Percentiles rank a stretch among this genome's conserved stretches.
These are phyloP conservation scores for Tenebrosternarchus preto DNA, from an alignment of 2,113 vertebrate species.

Conservation along the genomic window DNA sequence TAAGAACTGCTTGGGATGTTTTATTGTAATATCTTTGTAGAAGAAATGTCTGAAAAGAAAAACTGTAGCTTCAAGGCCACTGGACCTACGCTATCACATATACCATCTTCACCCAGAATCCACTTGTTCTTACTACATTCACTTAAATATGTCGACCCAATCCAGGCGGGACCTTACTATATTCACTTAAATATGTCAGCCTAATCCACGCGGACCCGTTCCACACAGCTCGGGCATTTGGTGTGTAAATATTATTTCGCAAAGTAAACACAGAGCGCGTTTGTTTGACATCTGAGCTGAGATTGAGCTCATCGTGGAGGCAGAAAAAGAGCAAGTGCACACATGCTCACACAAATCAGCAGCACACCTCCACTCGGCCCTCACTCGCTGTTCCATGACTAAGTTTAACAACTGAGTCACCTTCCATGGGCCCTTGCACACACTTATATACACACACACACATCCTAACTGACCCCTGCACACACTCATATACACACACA, in stretches of 20 bases:
- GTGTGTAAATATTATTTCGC: constrained; percentile 24
- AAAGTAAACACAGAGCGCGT: constrained; percentile 21
- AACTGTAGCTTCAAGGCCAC: background rate
- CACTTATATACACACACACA: too few species aligned
- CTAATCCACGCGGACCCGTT: background rate
- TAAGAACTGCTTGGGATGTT: background rate
- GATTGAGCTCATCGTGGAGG: background rate
- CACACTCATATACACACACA: too few species aligned
- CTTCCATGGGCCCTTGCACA: background rate
- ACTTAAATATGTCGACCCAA: constrained; percentile 26
- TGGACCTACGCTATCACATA: background rate
- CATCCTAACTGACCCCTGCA: constrained; percentile 2
- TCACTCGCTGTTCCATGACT: background rate
- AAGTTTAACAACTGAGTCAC: background rate
- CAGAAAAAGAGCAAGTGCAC: constrained; percentile 28
- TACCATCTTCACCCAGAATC: constrained; percentile 4
- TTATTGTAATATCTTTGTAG: background rate
- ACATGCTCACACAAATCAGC: constrained; percentile 15
- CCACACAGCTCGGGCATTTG: background rate
- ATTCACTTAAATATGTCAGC: constrained; percentile 37
- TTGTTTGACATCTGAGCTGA: constrained; percentile 17
- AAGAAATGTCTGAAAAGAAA: background rate
- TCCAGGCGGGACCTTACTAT: constrained; percentile 21
- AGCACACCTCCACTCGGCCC: constrained; percentile 16
- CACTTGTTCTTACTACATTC: constrained; percentile 23